These are phyloP conservation scores for Microctenopoma lineatum DNA, from an alignment of 2,797 vertebrate genomes.

Conservation along the genomic window DNA sequence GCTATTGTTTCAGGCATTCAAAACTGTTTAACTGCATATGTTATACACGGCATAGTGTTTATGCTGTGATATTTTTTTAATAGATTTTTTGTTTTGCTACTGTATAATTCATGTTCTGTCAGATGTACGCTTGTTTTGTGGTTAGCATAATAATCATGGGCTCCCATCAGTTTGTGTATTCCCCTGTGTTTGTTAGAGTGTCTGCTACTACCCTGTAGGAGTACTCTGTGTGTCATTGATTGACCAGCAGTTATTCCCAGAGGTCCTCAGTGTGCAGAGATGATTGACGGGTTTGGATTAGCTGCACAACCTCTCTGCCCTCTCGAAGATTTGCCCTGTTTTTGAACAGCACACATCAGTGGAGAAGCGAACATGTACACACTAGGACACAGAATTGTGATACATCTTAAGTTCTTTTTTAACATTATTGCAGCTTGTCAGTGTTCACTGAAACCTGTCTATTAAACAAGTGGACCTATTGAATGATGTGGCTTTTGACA, in stretches of 20 bases:
- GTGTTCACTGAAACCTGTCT: conserved; percentile 35
- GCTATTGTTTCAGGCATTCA: neutral
- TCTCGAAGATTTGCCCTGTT: conserved; percentile 43
- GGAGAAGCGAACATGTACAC: neutral
- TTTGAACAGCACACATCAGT: conserved; percentile 18
- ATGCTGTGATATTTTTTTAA: neutral
- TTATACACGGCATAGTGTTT: neutral
- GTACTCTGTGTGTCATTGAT: conserved; percentile 57
- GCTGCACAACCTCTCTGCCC: conserved; percentile 46
- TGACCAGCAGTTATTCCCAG: conserved; percentile 59
- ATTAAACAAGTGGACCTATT: conserved; percentile 24
- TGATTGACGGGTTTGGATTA: conserved; percentile 74
- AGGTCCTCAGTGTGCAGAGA: conserved; percentile 42
- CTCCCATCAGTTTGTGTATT: conserved; percentile 1
- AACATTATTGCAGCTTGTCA: conserved; percentile 35
- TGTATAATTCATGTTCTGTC: neutral
- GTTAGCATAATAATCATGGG: neutral
- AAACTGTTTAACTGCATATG: neutral
- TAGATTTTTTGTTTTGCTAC: neutral
- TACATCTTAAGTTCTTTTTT: conserved; percentile 14
- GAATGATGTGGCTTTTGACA: conserved; percentile 27
- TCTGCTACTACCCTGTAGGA: conserved; percentile 16
- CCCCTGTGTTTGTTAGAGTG: neutral
- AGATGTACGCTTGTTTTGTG: neutral
- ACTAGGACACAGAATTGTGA: conserved; percentile 5